Conservation (phyloP, 30 jellyfish, hydroid and myxozoan genomes). For the Mastigias papua region DNA sequence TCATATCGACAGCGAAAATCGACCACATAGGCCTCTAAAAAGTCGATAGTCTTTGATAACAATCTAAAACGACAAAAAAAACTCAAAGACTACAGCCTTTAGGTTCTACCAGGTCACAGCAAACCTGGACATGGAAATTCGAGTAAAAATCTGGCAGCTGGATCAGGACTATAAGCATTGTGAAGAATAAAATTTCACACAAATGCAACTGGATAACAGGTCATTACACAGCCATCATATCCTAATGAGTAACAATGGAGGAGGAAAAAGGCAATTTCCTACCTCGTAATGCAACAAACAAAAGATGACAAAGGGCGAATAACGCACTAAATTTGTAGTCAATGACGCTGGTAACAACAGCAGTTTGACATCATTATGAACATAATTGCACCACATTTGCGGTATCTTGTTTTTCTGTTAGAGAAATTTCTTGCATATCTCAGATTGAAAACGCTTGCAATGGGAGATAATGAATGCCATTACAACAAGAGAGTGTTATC, state of each 20-base stretch:
- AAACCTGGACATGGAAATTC: background rate
- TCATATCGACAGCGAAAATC: no score
- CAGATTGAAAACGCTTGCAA: background rate
- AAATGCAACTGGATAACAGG: conserved; percentile 17
- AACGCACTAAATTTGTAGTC: conserved; percentile 28
- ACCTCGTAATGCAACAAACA: conserved; percentile 9
- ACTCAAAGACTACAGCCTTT: no score
- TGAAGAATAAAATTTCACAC: conserved; percentile 7
- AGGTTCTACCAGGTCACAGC: background rate
- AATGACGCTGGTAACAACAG: conserved; percentile 17
- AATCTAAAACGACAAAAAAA: no score
- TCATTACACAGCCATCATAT: background rate
- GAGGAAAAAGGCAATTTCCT: conserved; percentile 55
- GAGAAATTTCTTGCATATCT: conserved; percentile 8
- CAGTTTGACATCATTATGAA: conserved; percentile 29
- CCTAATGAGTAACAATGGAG: conserved; percentile 20
- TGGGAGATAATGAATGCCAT: background rate
- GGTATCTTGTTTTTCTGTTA: background rate
- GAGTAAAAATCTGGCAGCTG: background rate
- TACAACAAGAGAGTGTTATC: background rate
- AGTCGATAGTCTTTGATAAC: no score
- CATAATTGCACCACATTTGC: conserved; percentile 36
- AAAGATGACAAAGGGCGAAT: conserved; percentile 25
- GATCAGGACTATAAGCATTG: background rate
- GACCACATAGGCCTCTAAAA: no score